Evolutionary conservation across 2,888 invertebrate genomes (phyloP).

Genomic region (Monochamus alternatus): DNA sequence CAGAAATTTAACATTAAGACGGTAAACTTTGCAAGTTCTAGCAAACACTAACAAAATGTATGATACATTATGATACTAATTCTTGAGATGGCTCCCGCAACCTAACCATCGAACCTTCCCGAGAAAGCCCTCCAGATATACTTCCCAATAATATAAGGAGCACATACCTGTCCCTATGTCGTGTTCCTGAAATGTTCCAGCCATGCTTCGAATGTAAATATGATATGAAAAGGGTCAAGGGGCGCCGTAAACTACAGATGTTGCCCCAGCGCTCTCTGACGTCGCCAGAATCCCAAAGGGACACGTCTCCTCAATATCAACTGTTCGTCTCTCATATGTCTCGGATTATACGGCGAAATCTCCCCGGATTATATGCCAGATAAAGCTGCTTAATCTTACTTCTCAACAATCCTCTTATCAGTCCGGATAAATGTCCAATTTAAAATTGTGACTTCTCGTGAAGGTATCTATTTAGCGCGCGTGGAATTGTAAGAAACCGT

Average conservation of each 20-base stretch:
- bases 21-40: too few species aligned
- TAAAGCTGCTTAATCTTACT: constrained; percentile 34
- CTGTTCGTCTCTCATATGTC: constrained; percentile 36
- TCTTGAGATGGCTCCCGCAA: too few species aligned
- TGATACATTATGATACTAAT: too few species aligned
- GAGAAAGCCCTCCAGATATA: too few species aligned
- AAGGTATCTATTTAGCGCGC: constrained; percentile 33
- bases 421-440: constrained; percentile 36
- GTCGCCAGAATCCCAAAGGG: constrained; percentile 1
- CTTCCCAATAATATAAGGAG: too few species aligned
- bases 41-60: too few species aligned
- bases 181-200: constrained; percentile 31
- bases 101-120: too few species aligned
- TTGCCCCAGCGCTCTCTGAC: constrained; percentile 2
- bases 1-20: too few species aligned
- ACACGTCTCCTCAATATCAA: constrained; percentile 33
- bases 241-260: constrained; percentile 38
- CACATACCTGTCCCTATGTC: constrained; percentile 25
- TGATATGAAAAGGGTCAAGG: constrained; percentile 42
- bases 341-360: constrained; percentile 27
- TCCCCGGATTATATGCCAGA: constrained; percentile 32
- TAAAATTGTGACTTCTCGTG: constrained; percentile 38
- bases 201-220: constrained; percentile 42
- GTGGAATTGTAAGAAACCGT: constrained; percentile 15
- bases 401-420: constrained; percentile 37